Evolutionary conservation across 2,888 invertebrate genomes (phyloP), one percentile per base, ranked within the genome.

Genomic region (Euspilapteryx auroguttella): DNA sequence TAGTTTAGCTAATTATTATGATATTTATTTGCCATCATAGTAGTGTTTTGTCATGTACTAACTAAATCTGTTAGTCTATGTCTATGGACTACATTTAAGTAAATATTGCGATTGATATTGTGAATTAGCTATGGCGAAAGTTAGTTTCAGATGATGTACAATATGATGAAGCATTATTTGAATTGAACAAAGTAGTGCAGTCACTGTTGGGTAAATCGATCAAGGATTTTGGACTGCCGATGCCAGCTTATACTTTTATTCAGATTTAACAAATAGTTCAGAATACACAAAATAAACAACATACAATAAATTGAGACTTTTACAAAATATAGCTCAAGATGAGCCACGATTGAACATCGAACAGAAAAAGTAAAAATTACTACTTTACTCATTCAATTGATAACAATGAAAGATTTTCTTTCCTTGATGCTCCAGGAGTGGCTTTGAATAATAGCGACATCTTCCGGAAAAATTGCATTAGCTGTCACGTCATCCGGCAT

Each of bases 191-290:
- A 38, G 31, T 35, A 35, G 36, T 37, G 34, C 31, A 36, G 36
- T 35, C 34, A 36, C 33, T 39, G 30, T 35, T 34, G 33, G 29
- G 34, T 37, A 38, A 38, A 41, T 37, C 33, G 30, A 34, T 40
- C 35, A 38, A 37, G 29, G 36, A 38, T 38, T 40, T 35, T 37
- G 36, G 40, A 27, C 36, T 39, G 33, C 36, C 37, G 34, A 34
- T 39, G 37, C 40, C 41, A 38, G 33, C 40, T 39, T 36, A 39
- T 38, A 36, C 33, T 29, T 33, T 41, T 37, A 39, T 34, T 37
- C 38, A 38, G 36, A 41, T 41, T 38, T 38, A 38, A 40, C 36
- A 14, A 40, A 37, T n/a, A 36, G 37, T 37, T 35, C 36, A 34
- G 35, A 39, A 37, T 40, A 38, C 37, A 38, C 35, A 39, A 36